Conservation (phyloP, 2,888 invertebrate genomes). For the Athalia rosae region DNA sequence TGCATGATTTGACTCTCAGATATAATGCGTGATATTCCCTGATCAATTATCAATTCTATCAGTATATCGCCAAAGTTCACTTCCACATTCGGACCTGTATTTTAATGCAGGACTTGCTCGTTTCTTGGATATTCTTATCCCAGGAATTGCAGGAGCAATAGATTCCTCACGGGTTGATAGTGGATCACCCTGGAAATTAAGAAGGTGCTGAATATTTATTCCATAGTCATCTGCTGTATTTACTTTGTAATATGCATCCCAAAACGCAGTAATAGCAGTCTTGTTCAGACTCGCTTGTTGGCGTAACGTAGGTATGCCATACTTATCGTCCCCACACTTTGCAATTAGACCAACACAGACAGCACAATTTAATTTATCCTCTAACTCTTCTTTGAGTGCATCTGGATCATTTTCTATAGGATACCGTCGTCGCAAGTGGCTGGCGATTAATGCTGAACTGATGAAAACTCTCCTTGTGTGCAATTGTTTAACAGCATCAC, state of each 20-base stretch:
- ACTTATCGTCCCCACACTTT: conserved; percentile 56
- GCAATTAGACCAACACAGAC: conserved; percentile 59
- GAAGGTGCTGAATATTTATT: background rate
- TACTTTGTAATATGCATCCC: conserved; percentile 55
- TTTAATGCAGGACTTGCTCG: background rate
- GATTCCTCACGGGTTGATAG: conserved; percentile 8
- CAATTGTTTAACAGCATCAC: conserved; percentile 58
- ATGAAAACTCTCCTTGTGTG: conserved; percentile 57
- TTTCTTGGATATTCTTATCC: background rate
- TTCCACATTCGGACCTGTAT: background rate
- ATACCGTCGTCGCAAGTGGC: conserved; percentile 56
- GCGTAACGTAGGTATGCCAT: conserved; percentile 59
- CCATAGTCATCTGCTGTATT: background rate
- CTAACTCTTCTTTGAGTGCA: conserved; percentile 56
- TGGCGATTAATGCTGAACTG: conserved; percentile 55
- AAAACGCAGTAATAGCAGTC: conserved; percentile 57
- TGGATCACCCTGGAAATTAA: background rate
- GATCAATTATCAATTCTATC: background rate
- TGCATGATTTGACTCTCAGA: conserved; percentile 13
- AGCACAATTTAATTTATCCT: conserved; percentile 59
- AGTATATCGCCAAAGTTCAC: conserved; percentile 1
- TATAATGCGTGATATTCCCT: background rate
- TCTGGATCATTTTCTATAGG: conserved; percentile 57
- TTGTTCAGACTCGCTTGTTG: conserved; percentile 56
- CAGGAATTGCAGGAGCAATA: background rate